A percentile compares a stretch with the other conserved stretches of the same genome.
These are phyloP conservation scores for Pangasius sanitwongsei DNA, from an alignment of 2,797 vertebrate species.

Conservation along the genomic window DNA sequence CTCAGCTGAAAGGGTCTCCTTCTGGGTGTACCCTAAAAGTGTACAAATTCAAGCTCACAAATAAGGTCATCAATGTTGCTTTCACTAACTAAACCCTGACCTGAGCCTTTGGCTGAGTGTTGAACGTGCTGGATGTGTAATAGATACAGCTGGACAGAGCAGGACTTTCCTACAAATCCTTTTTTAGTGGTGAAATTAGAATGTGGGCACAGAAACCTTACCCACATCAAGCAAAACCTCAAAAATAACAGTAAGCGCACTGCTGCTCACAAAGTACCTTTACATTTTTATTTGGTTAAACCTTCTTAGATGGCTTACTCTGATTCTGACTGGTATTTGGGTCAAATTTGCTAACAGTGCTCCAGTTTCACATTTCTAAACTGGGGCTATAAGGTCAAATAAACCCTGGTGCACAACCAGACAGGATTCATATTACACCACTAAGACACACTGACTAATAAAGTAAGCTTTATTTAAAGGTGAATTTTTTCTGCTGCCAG, in stretches of 20 bases:
- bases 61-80: too few relatives aligned
- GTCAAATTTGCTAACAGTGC: background rate
- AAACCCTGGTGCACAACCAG: background rate
- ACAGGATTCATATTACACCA: background rate
- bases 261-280: conserved; percentile 24
- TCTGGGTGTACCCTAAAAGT: background rate
- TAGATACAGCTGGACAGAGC: background rate
- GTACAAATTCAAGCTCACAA: background rate
- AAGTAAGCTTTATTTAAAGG: background rate
- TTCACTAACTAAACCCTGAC: background rate
- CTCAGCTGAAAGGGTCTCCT: background rate
- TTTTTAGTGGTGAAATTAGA: conserved; percentile 29
- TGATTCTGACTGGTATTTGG: background rate
- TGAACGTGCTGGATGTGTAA: conserved; percentile 4
- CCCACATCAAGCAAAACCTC: conserved; percentile 9
- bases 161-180: conserved; percentile 24
- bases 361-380: background rate
- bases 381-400: conserved; percentile 9
- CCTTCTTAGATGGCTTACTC: background rate
- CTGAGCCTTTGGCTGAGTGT: background rate
- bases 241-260: conserved; percentile 20
- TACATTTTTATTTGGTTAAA: background rate
- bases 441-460: background rate
- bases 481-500: background rate
- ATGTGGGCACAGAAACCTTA: conserved; percentile 2